Evolutionary conservation across 2,888 invertebrate species (phyloP).

Genomic region (Drosophila siamana): DNA sequence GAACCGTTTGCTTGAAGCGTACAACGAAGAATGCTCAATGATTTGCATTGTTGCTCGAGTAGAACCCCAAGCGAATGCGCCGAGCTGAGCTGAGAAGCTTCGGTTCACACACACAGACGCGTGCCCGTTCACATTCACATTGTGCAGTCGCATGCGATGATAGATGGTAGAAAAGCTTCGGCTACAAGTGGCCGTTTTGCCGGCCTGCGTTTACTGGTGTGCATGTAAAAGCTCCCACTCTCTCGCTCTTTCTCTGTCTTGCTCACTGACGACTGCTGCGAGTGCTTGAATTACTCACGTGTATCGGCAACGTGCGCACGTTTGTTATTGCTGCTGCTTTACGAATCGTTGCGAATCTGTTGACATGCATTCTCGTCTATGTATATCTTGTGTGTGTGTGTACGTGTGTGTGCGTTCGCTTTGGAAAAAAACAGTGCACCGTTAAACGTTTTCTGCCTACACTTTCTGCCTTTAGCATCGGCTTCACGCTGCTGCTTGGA

Average conservation of each 20-base stretch:
- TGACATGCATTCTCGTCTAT: constrained; percentile 12
- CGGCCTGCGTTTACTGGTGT: constrained; percentile 25
- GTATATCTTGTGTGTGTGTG: not conserved
- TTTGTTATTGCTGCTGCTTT: constrained; percentile 56
- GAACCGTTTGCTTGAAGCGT: constrained; percentile 65
- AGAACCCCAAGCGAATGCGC: constrained; percentile 25
- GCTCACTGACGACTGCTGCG: constrained; percentile 2
- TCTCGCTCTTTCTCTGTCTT: constrained; percentile 27
- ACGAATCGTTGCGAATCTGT: constrained; percentile 1
- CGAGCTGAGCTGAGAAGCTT: constrained; percentile 18
- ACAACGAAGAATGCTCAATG: constrained; percentile 63
- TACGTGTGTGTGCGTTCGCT: too few species aligned
- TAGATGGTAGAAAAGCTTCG: constrained; percentile 41
- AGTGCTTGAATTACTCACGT: constrained; percentile 68
- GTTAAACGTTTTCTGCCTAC: constrained; percentile 42
- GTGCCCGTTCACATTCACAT: constrained; percentile 58
- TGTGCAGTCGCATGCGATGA: constrained; percentile 66
- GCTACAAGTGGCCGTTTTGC: constrained; percentile 30
- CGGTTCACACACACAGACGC: constrained; percentile 43
- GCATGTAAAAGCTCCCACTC: constrained; percentile 17
- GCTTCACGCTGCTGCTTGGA: not conserved
- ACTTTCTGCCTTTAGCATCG: not conserved
- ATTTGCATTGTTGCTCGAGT: constrained; percentile 16
- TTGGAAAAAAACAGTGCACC: too few species aligned
- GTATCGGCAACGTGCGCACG: constrained; percentile 81